A percentile compares a stretch with the other conserved stretches of the same genome.
Evolutionary conservation across 2,797 vertebrate species (phyloP).

Genomic region (Macropus fuliginosus): DNA sequence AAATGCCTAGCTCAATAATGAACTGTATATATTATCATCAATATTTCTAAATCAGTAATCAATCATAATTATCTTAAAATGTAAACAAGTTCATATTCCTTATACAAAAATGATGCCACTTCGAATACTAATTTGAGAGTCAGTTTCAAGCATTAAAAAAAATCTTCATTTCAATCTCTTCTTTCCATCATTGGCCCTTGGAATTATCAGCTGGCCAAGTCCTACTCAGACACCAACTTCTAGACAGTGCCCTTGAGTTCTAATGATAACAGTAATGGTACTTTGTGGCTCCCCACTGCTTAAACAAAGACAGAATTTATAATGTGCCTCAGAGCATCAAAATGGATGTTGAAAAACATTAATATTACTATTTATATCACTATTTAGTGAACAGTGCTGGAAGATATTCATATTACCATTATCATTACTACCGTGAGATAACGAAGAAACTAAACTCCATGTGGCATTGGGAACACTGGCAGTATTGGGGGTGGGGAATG

Average conservation of each 20-base stretch:
- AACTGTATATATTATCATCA: background rate
- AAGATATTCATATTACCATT: constrained; percentile 82
- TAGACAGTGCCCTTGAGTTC: constrained; percentile 76
- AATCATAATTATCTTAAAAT: background rate
- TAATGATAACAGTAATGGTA: constrained; percentile 76
- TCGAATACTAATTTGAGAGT: background rate
- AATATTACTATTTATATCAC: constrained; percentile 84
- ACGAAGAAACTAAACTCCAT: constrained; percentile 76
- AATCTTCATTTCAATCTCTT: constrained; percentile 4
- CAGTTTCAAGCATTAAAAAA: background rate
- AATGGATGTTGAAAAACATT: constrained; percentile 81
- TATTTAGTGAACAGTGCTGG: constrained; percentile 82
- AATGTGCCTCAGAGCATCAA: constrained; percentile 75
- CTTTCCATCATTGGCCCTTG: constrained; percentile 39
- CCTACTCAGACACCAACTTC: constrained; percentile 61
- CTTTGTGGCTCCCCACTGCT: constrained; percentile 76
- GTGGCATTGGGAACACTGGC: constrained; percentile 75
- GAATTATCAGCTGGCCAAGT: constrained; percentile 71
- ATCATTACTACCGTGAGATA: constrained; percentile 81
- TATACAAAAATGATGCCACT: background rate
- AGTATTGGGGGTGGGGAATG: constrained; percentile 50
- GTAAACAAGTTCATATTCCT: background rate
- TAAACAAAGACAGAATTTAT: constrained; percentile 83
- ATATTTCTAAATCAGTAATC: background rate
- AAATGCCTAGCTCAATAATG: background rate